Evolutionary conservation across 2,113 vertebrate species (phyloP).

Genomic region (Tringa solitaria): DNA sequence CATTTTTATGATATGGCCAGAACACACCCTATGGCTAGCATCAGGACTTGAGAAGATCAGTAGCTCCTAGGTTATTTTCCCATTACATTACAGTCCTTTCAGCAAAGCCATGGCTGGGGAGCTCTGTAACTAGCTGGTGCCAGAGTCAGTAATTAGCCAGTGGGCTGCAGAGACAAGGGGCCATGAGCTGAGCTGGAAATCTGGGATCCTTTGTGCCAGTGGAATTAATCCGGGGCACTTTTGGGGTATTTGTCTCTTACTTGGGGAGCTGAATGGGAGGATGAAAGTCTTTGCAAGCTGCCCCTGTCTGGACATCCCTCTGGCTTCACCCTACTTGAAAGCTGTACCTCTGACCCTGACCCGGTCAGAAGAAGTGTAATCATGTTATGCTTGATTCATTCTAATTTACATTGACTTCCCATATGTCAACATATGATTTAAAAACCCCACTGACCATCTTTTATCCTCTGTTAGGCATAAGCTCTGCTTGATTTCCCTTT

Average conservation of each 20-base stretch:
- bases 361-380: neutral
- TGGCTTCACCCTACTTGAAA: neutral
- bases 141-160: neutral
- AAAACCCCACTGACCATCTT: slow-evolving; percentile 1
- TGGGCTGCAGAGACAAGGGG: neutral
- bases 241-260: neutral
- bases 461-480: slow-evolving; percentile 43
- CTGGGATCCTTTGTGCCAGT: neutral
- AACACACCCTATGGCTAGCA: neutral
- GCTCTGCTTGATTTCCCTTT: slow-evolving; percentile 48
- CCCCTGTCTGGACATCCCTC: neutral
- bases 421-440: neutral
- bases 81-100: neutral
- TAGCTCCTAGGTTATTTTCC: neutral
- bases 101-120: neutral
- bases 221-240: neutral
- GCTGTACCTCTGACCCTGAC: neutral
- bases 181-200: neutral
- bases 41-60: neutral
- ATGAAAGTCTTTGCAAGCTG: neutral
- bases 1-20: neutral
- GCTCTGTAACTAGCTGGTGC: neutral
- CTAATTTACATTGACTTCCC: slow-evolving; percentile 34
- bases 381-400: neutral
- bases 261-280: neutral